Evolutionary conservation across 64 coral and sea anemone species (phyloP), one percentile per base, ranked within the genome.

Genomic region (Porites australiensis): DNA sequence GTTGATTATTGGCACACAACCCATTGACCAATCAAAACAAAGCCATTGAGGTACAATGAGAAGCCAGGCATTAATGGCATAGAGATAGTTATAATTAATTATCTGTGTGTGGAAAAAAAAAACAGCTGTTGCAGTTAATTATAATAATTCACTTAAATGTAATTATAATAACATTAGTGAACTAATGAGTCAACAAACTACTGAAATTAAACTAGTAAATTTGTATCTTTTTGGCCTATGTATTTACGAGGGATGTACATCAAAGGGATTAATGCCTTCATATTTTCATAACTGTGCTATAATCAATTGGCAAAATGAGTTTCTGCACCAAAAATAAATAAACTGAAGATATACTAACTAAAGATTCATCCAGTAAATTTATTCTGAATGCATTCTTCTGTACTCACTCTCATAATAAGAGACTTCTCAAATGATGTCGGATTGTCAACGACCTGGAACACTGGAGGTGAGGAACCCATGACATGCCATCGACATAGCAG

Each of bases 21-120:
- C 95, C 95, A 98, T 98, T 10, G 95, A 98, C 95, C 95, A 98
- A 98, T 98, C 95, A 98, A 98, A 98, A 91, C 95, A 98, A 46
- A 98, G 92, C 95, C 95, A 98, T 75, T 89, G 94, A 4, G 95
- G 95, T 71, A 88, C 78, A 63, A 94, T 46, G 23, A 98, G 64
- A 18, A 98, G 65, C 95, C 95, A 98, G 10, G 83, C 73, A 54
- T 98, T 98, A 44, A 98, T 80, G 3, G 92, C 61, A 49, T 98
- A 98, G 22, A 98, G 90, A 77, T 98, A 98, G 20, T 98, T 98
- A 71, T 94, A 98, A 70, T 98, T 98, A 57, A 94, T 70, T 48
- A 98, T 19, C 95, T 98, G 54, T 44, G 11, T 72, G 83, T 51
- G 65, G 7, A 57, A 14, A 15, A 47, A 57, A 15, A 20, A 22